Base-by-base conservation (phyloP, 2,888 invertebrate genomes). In the Caenorhabditis japonica region DNA sequence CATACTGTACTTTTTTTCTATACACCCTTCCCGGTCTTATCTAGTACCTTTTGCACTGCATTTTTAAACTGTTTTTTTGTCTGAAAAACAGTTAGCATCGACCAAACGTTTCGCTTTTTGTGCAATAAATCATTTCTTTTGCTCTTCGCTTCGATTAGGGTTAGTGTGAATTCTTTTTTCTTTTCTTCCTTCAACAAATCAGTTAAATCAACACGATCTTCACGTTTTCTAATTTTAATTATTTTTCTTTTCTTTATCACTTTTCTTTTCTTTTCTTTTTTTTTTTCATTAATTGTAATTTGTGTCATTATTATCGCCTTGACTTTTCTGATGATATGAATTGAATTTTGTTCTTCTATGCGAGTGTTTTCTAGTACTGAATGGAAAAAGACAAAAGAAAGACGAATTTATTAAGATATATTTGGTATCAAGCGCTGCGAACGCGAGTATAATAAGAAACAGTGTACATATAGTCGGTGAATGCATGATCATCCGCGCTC, bases 201-300 rank as follows among this genome's bases (percentile, higher is more conserved):
- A 69, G 60, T 60, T 69, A 60, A 60, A 33, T 60, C 53, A 52
- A 61, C 43, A 70, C 60, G 70, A 70, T 70, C 70, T 70, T 70
- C 61, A 70, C 7, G 21, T 38, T 17, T 59, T n/a, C 13, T 43
- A 25, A 19, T 39, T 51, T 10, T 53, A 46, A 60, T 44, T 59
- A 47, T 39, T 58, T 39, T 15, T 17, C 10, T 13, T 12, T 51
- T 27, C 34, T 27, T 10, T 10, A 43, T 19, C 4, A 43, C 19
- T 1, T 44, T 7, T 55, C 21, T 46, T 36, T 25, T 13, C 5
- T 36, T 58, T 27, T 47, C n/a, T 21, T 19, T 8, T 15, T 15
- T n/a, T 44, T 56, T 47, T 38, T 13, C 44, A 23, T 58, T 13
- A 13, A 33, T 23, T 58, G 7, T 46, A 58, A 25, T 43, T 43